Conservation (phyloP, 2,888 invertebrate species). For the Eupithecia abbreviata region DNA sequence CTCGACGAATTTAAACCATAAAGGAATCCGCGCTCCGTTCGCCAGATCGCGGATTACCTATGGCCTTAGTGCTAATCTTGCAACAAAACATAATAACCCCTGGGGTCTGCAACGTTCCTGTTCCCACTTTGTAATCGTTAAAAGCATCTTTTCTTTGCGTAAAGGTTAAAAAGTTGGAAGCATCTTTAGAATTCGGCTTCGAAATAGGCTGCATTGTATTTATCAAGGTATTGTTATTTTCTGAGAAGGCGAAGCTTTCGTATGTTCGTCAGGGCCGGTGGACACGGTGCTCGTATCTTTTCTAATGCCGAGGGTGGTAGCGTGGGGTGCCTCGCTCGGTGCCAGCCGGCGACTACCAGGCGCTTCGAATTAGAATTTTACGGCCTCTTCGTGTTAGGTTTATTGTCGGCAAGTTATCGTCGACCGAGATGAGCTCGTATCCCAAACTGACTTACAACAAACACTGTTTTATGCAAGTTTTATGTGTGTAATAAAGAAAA, state of each 20-base stretch:
- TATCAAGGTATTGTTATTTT: constrained; percentile 44
- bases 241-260: constrained; percentile 42
- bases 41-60: constrained; percentile 27
- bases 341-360: constrained; percentile 52
- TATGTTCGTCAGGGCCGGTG: constrained; percentile 34
- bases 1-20: constrained; percentile 37
- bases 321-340: constrained; percentile 51
- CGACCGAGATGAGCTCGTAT: constrained; percentile 80
- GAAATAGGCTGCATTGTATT: constrained; percentile 39
- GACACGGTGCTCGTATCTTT: constrained; percentile 33
- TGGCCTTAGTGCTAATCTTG: constrained; percentile 30
- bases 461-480: constrained; percentile 77
- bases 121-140: constrained; percentile 18
- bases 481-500: constrained; percentile 73
- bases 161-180: constrained; percentile 40
- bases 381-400: constrained; percentile 82
- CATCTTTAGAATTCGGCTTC: constrained; percentile 42
- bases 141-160: constrained; percentile 38
- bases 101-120: constrained; percentile 9
- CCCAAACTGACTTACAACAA: constrained; percentile 80
- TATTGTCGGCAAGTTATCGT: constrained; percentile 78
- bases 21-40: constrained; percentile 30
- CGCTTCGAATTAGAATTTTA: constrained; percentile 81
- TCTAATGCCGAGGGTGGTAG: constrained; percentile 47
- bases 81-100: constrained; percentile 33